Percentiles rank a stretch among this genome's conserved stretches.
phyloP scores from a whole-genome alignment of 2,888 invertebrate species.

The Brachyopa scutellaris region DNA sequence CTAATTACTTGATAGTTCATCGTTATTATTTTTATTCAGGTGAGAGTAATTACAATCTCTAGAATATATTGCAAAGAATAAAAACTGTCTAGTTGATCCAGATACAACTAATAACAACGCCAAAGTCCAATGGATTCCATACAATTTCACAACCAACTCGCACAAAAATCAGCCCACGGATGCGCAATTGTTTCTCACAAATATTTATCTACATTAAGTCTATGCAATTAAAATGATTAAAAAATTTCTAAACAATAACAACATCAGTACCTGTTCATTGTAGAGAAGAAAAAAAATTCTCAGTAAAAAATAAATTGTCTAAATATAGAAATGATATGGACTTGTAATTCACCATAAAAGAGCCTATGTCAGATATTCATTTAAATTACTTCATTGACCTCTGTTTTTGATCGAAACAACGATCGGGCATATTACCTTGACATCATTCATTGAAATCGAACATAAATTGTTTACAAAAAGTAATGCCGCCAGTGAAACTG shows the following conservation, averaged over 20 bases:
- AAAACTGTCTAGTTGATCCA: too few species aligned
- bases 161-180: slow-evolving; percentile 2
- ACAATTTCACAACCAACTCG: too few species aligned
- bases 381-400: slow-evolving; percentile 38
- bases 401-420: slow-evolving; percentile 11
- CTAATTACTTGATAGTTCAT: too few species aligned
- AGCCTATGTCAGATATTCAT: not conserved
- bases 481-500: not conserved
- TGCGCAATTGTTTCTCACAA: slow-evolving; percentile 17
- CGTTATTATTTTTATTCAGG: too few species aligned
- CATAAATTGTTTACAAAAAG: not conserved
- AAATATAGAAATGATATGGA: slow-evolving; percentile 42
- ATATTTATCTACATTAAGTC: slow-evolving; percentile 30
- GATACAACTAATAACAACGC: too few species aligned
- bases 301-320: slow-evolving; percentile 2
- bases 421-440: slow-evolving; percentile 13
- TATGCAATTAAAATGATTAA: slow-evolving; percentile 43
- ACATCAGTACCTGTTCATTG: too few species aligned
- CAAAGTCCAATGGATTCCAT: too few species aligned
- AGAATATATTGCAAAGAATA: too few species aligned
- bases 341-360: not conserved
- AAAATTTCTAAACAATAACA: slow-evolving; percentile 11
- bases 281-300: too few species aligned
- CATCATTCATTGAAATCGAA: not conserved
- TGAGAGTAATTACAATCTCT: too few species aligned